phyloP scores from a whole-genome alignment of 64 coral and sea anemone genomes.

The Montipora cactus region DNA sequence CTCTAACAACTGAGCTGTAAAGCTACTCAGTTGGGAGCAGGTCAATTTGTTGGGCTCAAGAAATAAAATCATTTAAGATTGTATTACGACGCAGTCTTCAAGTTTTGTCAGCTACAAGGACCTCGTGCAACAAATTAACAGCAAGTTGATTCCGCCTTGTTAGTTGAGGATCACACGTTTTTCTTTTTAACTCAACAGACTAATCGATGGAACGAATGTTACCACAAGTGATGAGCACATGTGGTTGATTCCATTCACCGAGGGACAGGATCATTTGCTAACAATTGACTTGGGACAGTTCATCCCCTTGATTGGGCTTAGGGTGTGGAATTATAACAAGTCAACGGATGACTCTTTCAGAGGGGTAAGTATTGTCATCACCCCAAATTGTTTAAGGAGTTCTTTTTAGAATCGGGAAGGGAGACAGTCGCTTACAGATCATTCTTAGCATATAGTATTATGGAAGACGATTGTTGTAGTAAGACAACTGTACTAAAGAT shows the following conservation, averaged over 20 bases:
- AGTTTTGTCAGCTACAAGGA: too few relatives aligned
- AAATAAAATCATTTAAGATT: too few relatives aligned
- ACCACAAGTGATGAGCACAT: constrained; percentile 94
- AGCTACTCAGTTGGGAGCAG: too few relatives aligned
- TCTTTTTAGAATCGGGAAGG: neutral
- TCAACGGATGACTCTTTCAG: constrained; percentile 94
- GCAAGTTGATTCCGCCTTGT: too few relatives aligned
- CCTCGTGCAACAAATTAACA: too few relatives aligned
- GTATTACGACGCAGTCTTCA: too few relatives aligned
- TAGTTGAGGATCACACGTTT: neutral
- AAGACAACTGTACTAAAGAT: too few relatives aligned
- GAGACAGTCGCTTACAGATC: neutral
- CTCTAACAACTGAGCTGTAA: too few relatives aligned
- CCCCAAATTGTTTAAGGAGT: neutral
- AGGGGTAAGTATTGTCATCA: constrained; percentile 52
- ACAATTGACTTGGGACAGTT: constrained; percentile 80
- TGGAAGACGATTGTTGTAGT: too few relatives aligned
- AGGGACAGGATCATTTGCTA: constrained; percentile 79
- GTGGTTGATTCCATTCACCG: constrained; percentile 95
- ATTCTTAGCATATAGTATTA: neutral
- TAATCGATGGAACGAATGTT: constrained; percentile 85
- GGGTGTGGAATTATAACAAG: constrained; percentile 96
- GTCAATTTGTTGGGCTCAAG: neutral
- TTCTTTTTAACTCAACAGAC: constrained; percentile 37
- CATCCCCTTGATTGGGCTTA: constrained; percentile 68